Percentiles rank a stretch among this genome's conserved stretches.
phyloP scores from a whole-genome alignment of 2,888 invertebrate species.

The Caenorhabditis doughertyi region DNA sequence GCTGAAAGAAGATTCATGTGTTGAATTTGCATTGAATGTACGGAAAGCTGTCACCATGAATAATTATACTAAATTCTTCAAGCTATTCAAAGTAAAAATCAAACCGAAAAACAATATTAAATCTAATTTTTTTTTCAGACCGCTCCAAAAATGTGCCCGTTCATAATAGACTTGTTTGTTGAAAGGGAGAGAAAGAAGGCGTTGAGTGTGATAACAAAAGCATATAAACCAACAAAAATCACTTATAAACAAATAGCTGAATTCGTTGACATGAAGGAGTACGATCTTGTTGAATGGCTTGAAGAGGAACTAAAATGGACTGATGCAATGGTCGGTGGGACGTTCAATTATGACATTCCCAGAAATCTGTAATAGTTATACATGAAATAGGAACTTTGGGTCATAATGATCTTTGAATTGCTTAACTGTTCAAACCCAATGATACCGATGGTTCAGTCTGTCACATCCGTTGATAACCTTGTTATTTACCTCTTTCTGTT shows the following conservation, averaged over 20 bases:
- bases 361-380: constrained; percentile 41
- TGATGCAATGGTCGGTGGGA: constrained; percentile 79
- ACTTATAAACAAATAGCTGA: constrained; percentile 91
- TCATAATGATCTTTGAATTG: neutral
- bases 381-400: neutral
- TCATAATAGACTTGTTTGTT: constrained; percentile 98
- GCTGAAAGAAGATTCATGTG: constrained; percentile 80
- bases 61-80: constrained; percentile 94
- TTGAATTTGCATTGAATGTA: constrained; percentile 88
- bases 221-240: constrained; percentile 92
- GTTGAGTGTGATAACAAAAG: constrained; percentile 93
- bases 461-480: constrained; percentile 11
- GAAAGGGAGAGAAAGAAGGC: constrained; percentile 94
- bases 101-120: neutral
- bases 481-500: constrained; percentile 21
- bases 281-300: constrained; percentile 91
- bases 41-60: constrained; percentile 94
- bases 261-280: constrained; percentile 92
- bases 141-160: constrained; percentile 96
- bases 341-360: constrained; percentile 56
- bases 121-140: constrained; percentile 83
- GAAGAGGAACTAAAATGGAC: constrained; percentile 87
- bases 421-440: neutral
- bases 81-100: constrained; percentile 86
- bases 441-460: constrained; percentile 10